Conservation (phyloP, 2,888 invertebrate species). For the Dicyrtomina minuta region DNA sequence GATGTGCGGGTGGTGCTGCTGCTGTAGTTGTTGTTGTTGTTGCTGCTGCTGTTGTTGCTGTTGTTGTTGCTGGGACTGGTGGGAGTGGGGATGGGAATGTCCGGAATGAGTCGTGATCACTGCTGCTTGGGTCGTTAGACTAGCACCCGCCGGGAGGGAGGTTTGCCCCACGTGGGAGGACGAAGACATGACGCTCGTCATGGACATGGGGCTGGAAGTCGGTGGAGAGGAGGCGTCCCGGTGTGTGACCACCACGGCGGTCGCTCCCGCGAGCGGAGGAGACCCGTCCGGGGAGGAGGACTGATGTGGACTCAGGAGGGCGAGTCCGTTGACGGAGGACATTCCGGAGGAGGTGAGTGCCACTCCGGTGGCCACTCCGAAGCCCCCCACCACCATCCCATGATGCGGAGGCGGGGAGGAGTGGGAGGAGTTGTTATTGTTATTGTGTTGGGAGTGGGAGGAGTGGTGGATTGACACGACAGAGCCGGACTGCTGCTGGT, state of each 20-base stretch:
- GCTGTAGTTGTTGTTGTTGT: slow-evolving; percentile 5
- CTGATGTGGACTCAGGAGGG: slow-evolving; percentile 57
- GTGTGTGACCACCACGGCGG: slow-evolving; percentile 52
- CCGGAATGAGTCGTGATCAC: slow-evolving; percentile 32
- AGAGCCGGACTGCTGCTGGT: slow-evolving; percentile 28
- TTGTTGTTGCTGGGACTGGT: slow-evolving; percentile 25
- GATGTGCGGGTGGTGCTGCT: slow-evolving; percentile 38
- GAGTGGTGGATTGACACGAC: too few species aligned
- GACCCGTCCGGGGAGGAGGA: slow-evolving; percentile 58
- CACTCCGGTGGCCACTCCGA: slow-evolving; percentile 19
- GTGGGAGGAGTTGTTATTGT: neutral
- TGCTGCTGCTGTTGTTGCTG: slow-evolving; percentile 24
- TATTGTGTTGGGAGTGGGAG: slow-evolving; percentile 13
- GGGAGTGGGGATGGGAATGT: slow-evolving; percentile 35
- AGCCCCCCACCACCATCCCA: slow-evolving; percentile 24
- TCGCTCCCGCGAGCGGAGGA: slow-evolving; percentile 54
- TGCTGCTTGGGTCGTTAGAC: slow-evolving; percentile 36
- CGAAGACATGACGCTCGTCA: slow-evolving; percentile 33
- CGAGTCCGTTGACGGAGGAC: slow-evolving; percentile 62
- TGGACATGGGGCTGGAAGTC: slow-evolving; percentile 47
- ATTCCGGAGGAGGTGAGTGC: slow-evolving; percentile 34
- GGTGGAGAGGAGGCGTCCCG: slow-evolving; percentile 48
- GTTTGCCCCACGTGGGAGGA: slow-evolving; percentile 23
- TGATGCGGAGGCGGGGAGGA: slow-evolving; percentile 25
- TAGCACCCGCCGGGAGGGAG: slow-evolving; percentile 34